Evolutionary conservation across 2,888 invertebrate species (phyloP).

Genomic region (Abrostola triplasia): DNA sequence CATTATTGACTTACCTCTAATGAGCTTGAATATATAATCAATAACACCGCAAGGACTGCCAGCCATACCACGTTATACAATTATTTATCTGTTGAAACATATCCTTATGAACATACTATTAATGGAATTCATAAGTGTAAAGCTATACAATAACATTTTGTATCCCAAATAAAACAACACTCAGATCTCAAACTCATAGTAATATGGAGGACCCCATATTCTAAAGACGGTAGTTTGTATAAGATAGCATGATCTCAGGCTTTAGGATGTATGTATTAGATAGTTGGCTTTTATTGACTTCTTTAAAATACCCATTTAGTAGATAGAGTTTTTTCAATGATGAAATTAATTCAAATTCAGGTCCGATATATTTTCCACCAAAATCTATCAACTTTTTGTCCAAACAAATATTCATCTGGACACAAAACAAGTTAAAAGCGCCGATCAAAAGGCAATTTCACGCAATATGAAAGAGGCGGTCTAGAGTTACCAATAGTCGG

Average conservation of each 20-base stretch:
- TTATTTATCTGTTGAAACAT: slow-evolving; percentile 5
- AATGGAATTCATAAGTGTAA: no score
- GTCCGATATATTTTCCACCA: slow-evolving; percentile 18
- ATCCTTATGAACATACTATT: neutral
- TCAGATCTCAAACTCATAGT: no score
- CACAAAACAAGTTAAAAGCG: slow-evolving; percentile 59
- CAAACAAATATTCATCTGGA: slow-evolving; percentile 50
- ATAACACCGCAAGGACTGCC: slow-evolving; percentile 39
- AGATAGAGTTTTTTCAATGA: slow-evolving; percentile 2
- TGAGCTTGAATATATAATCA: slow-evolving; percentile 49
- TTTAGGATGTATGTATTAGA: slow-evolving; percentile 23
- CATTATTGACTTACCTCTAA: slow-evolving; percentile 51
- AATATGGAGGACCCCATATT: no score
- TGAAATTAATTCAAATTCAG: slow-evolving; percentile 18
- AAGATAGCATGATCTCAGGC: slow-evolving; percentile 17
- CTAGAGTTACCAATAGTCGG: slow-evolving; percentile 68
- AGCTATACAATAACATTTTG: no score
- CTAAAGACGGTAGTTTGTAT: no score
- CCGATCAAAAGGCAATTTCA: slow-evolving; percentile 71
- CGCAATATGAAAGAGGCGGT: slow-evolving; percentile 71
- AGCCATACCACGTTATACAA: slow-evolving; percentile 13
- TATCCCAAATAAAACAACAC: no score
- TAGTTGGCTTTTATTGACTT: slow-evolving; percentile 16
- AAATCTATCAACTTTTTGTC: slow-evolving; percentile 49
- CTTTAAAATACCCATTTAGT: neutral